Evolutionary conservation across 2,113 vertebrate species (phyloP), one percentile per base, ranked within the genome.

Genomic region (Falco punctatus): DNA sequence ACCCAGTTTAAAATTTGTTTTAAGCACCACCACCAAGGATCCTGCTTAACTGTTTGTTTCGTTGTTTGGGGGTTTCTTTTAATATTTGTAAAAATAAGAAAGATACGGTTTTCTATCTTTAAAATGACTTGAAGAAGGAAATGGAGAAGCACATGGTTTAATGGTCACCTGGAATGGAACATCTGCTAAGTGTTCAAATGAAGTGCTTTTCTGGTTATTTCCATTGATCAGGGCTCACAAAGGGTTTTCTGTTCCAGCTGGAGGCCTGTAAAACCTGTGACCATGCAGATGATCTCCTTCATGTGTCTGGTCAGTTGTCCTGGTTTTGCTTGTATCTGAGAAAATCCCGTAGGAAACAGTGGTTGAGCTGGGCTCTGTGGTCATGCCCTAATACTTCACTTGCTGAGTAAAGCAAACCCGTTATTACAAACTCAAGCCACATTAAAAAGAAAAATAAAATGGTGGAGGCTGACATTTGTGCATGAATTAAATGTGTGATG

Each of bases 371-470:
- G 40, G 9, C 54, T 87, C 51, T 49, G 3, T 14, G 58, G 79
- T 90, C 71, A 40, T 74, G n/a, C 67, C 51, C 38, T 73, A 84
- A 67, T 66, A 54, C 30, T 52, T 91, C 35, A 12, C 79, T 91
- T 74, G 72, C 57, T 0, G 0, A 81, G 69, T 65, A 81, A 89
- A 69, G 73, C 86, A 85, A 89, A 69, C 52, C 69, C 49, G 86
- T 92, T 92, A 91, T 95, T 94, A 81, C 88, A 91, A 87, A 89
- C 52, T 72, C 55, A 33, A 33, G 5, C 48, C 91, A 86, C 80
- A 42, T 92, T 42, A 65, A 81, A 90, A 74, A 69, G 35, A 79
- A 85, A 77, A 38, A 38, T 38, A 38, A 38, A 38, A 64, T 7
- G 21, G 24, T 93, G 72, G 73, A 75, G 35, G 59, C 61, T 94